Percentiles rank a stretch among this genome's conserved stretches.
These are phyloP conservation scores for Chiloscyllium punctatum DNA, from an alignment of 2,797 vertebrate genomes.

Conservation along the genomic window DNA sequence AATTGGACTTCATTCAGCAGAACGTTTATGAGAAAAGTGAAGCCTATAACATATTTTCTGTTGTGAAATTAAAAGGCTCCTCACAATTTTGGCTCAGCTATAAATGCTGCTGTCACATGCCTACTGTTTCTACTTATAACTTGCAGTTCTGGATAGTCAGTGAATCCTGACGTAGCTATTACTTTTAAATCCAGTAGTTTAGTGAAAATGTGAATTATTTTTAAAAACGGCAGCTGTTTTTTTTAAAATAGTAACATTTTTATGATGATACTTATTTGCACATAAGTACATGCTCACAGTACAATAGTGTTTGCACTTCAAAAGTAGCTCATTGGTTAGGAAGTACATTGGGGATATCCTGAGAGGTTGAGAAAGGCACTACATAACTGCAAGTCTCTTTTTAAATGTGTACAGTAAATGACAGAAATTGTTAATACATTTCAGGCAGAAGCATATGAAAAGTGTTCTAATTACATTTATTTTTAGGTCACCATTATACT, in stretches of 20 bases:
- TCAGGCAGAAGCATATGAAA: neutral
- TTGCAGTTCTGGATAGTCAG: neutral
- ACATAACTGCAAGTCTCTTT: neutral
- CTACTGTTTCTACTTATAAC: neutral
- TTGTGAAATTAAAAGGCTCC: neutral
- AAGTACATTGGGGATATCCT: neutral
- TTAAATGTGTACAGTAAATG: neutral
- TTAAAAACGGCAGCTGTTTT: neutral
- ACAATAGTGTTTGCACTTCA: neutral
- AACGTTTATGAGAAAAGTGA: neutral
- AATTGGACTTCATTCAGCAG: neutral
- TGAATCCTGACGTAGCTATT: neutral
- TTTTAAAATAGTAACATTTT: neutral
- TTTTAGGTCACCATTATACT: neutral
- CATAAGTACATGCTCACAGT: neutral
- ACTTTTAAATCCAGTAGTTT: neutral
- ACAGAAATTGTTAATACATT: neutral
- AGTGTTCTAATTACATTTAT: neutral
- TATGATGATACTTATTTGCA: neutral
- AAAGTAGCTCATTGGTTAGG: neutral
- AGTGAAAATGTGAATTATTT: neutral
- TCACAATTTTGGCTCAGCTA: neutral
- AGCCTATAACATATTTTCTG: neutral
- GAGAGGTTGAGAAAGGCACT: neutral
- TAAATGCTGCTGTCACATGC: neutral